Conservation (phyloP, 1,140 invertebrate species). For the Antheraea pernyi region DNA sequence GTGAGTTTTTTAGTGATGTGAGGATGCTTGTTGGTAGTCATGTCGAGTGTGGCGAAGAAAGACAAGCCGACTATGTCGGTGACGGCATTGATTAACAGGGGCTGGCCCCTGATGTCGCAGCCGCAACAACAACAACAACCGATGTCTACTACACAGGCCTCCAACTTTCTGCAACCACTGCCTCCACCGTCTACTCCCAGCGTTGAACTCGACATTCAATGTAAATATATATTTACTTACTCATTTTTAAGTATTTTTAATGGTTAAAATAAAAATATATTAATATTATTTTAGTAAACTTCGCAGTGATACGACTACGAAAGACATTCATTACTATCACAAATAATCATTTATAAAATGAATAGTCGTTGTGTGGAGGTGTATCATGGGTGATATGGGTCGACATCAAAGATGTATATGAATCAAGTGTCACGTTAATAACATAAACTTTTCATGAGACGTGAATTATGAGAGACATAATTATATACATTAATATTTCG, state of each 20-base stretch:
- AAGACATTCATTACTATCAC: background rate
- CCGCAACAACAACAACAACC: conserved; percentile 56
- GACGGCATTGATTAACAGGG: conserved; percentile 85
- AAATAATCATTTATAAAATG: background rate
- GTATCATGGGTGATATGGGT: background rate
- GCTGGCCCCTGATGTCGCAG: conserved; percentile 54
- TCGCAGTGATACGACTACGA: background rate
- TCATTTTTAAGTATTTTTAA: background rate
- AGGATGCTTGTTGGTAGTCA: conserved; percentile 70
- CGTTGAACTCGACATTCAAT: conserved; percentile 68
- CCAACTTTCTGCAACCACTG: conserved; percentile 51
- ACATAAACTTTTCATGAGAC: background rate
- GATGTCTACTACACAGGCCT: conserved; percentile 76
- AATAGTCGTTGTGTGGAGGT: background rate
- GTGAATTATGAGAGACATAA: background rate
- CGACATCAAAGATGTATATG: background rate
- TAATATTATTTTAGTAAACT: background rate
- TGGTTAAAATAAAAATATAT: background rate
- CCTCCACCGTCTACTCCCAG: conserved; percentile 55
- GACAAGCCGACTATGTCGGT: conserved; percentile 92
- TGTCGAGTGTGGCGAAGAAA: conserved; percentile 86
- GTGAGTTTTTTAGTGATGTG: conserved; percentile 63
- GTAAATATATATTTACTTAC: conserved; percentile 46
- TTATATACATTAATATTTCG: background rate
- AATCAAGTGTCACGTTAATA: background rate